Percentiles rank a stretch among this genome's conserved stretches.
phyloP scores from a whole-genome alignment of 1,140 invertebrate genomes.

The Cydia fagiglandana region DNA sequence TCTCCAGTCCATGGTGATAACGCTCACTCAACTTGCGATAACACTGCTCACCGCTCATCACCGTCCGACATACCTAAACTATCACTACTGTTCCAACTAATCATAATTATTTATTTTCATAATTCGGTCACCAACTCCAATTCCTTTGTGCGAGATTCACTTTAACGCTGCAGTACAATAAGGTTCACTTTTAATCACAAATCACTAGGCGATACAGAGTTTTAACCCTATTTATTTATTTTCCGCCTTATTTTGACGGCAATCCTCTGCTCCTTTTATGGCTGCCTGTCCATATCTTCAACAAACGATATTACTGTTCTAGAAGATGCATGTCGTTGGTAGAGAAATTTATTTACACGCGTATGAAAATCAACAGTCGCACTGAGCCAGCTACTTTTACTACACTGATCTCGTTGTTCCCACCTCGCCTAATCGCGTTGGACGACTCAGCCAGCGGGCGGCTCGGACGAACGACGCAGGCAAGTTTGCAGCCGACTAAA shows the following conservation, averaged over 20 bases:
- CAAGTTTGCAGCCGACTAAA: conserved; percentile 57
- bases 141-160: conserved; percentile 49
- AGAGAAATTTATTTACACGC: conserved; percentile 23
- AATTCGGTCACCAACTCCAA: conserved; percentile 55
- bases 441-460: conserved; percentile 48
- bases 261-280: conserved; percentile 44
- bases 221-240: conserved; percentile 74
- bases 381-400: conserved; percentile 66
- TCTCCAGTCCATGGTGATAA: conserved; percentile 67
- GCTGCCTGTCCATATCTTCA: conserved; percentile 32
- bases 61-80: conserved; percentile 39
- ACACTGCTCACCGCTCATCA: conserved; percentile 38
- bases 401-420: conserved; percentile 60
- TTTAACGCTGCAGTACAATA: conserved; percentile 49
- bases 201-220: conserved; percentile 51
- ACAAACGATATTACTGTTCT: conserved; percentile 36
- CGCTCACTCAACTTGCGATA: conserved; percentile 36
- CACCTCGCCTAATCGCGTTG: conserved; percentile 73
- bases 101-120: conserved; percentile 61
- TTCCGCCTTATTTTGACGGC: conserved; percentile 72
- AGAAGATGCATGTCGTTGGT: conserved; percentile 30
- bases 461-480: conserved; percentile 58
- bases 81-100: conserved; percentile 53
- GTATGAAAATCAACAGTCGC: conserved; percentile 38
- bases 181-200: conserved; percentile 56